Base-by-base conservation (phyloP, 2,113 vertebrate species). In the Polyodon spathula region DNA sequence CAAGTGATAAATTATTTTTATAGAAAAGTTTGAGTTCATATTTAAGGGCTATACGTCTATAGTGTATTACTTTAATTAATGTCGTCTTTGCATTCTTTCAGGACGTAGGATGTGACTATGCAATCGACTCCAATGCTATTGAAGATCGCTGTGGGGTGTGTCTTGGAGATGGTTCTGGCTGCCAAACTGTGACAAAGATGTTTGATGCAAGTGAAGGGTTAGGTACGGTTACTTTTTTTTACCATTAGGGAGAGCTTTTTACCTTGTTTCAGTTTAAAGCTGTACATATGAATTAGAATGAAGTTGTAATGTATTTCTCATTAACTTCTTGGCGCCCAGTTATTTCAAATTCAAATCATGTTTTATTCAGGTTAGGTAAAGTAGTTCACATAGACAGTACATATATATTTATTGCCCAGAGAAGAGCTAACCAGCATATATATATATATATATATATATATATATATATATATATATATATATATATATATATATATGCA, bases 141-240 rank as follows among this genome's bases (percentile, higher is more conserved):
- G 95, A 97, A 74, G 96, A 99, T 64, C 87, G 82, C 50, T 99
- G 96, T 48, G 96, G 96, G 1, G 89, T 98, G 53, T 98, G 96
- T 73, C 78, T 95, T 6, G 94, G 95, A 15, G 88, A 99, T 0
- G 90, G 95, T 58, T 92, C 89, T 61, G 88, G 87, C 76, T 99
- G 96, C 73, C 87, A 61, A 70, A 97, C 86, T 0, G 80, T 99
- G 69, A 87, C 81, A 63, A 91, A 89, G 76, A 73, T 71, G 7
- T 98, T 93, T 76, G 84, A 92, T 64, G 85, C 89, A 65, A 91
- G 76, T 50, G 90, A 93, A 72, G 92, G 92, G 77, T 88, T 92
- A 42, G 96, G 96, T 99, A 87, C 85, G 76, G 69, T 4, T 6
- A 4, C 0, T 41, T 44, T 16, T 44, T 16, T 38, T 43, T 37